These are phyloP conservation scores for Malthinus seriepunctatus DNA, from an alignment of 2,888 invertebrate genomes.

Conservation along the genomic window DNA sequence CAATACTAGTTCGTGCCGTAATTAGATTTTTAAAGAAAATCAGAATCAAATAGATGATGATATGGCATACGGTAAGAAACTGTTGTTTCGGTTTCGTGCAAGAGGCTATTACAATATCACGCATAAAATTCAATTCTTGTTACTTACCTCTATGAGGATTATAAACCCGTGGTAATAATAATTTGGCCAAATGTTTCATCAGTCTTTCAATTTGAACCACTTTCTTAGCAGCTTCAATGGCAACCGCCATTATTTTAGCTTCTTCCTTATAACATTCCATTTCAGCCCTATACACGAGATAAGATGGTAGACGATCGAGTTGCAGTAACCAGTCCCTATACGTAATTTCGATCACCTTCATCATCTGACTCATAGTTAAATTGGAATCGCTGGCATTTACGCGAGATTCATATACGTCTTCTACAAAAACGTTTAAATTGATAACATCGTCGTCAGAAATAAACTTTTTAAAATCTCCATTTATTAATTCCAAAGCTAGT, in stretches of 20 bases:
- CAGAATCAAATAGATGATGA: too few relatives aligned
- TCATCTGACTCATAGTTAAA: conserved; percentile 60
- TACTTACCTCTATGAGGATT: conserved; percentile 35
- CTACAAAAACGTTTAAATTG: conserved; percentile 62
- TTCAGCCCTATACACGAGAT: conserved; percentile 59
- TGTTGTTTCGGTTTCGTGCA: not conserved
- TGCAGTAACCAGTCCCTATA: conserved; percentile 50
- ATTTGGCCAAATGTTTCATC: conserved; percentile 54
- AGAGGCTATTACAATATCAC: not conserved
- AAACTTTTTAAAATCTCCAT: conserved; percentile 60
- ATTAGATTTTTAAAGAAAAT: too few relatives aligned
- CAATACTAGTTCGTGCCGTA: too few relatives aligned
- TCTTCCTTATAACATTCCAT: conserved; percentile 59
- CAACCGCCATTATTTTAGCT: conserved; percentile 56
- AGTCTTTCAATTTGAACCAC: conserved; percentile 58
- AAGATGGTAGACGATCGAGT: conserved; percentile 61
- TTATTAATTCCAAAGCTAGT: conserved; percentile 60
- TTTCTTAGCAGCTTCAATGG: conserved; percentile 62
- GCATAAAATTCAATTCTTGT: not conserved
- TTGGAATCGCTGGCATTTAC: conserved; percentile 63
- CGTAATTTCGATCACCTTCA: conserved; percentile 62
- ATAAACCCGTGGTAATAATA: conserved; percentile 50
- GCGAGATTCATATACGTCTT: conserved; percentile 66
- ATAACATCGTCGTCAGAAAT: conserved; percentile 62
- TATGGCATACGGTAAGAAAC: too few relatives aligned